Evolutionary conservation across 2,797 vertebrate species (phyloP), one percentile per base, ranked within the genome.

Genomic region (Anas bernieri): DNA sequence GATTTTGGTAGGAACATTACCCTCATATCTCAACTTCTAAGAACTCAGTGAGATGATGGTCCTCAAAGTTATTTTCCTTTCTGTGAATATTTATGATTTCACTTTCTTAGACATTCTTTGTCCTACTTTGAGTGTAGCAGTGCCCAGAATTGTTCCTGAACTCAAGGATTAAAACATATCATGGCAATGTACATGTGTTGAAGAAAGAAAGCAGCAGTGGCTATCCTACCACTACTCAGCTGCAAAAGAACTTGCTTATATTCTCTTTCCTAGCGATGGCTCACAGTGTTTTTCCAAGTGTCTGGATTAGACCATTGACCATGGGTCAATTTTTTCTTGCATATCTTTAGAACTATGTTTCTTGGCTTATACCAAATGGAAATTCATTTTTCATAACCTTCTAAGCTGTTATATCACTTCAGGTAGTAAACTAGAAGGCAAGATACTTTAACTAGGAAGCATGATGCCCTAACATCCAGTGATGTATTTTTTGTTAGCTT

Each of bases 391-490:
- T 70, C 20, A 16, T 50, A 39, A 52, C 26, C 10, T 52, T 54
- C 20, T 30, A 39, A 39, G 15, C 18, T 17, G 35, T 31, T 21
- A 7, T 74, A 15, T 18, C 22, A 18, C 5, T 25, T 48, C 14
- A 55, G 3, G 2, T 37, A 11, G 17, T 64, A 37, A 5, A 58
- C 17, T 20, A 52, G 23, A 68, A 80, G 4, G 28, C 12, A 31
- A 66, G 11, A 30, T 9, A 7, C 0, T 0, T 28, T 35, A 63
- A 79, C 59, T 41, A 23, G 6, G 5, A 54, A 2, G 11, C n/a
- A 3, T 26, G 20, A 26, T 90, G 14, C 25, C 25, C 21, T 69
- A 23, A 45, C 59, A 61, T 12, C 3, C 30, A 3, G 17, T 12
- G 4, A 6, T 31, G 4, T 22, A 12, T 22, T 78, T 83, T 59